A percentile compares a stretch with the other conserved stretches of the same genome.
Conservation (phyloP, 2,797 vertebrate species). For the Craterocephalus amniculus region DNA sequence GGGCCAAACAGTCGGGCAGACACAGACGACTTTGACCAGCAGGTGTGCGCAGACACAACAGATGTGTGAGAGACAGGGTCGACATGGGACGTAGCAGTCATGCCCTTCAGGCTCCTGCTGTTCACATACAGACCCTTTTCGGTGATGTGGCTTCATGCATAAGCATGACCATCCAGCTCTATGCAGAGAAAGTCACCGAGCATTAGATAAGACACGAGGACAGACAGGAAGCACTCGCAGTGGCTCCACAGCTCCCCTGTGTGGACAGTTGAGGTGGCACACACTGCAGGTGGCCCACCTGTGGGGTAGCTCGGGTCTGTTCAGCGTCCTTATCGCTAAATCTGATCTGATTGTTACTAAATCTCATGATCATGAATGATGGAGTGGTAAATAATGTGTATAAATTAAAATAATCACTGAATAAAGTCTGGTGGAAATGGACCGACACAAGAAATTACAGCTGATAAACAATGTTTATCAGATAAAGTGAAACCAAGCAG, state of each 20-base stretch:
- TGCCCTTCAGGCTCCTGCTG: conserved; percentile 54
- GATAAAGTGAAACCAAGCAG: neutral
- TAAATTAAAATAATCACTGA: neutral
- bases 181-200: conserved; percentile 31
- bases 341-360: neutral
- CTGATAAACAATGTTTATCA: neutral
- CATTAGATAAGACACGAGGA: conserved; percentile 18
- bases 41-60: conserved; percentile 69
- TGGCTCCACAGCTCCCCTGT: conserved; percentile 76
- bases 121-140: conserved; percentile 36
- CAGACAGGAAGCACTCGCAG: conserved; percentile 1
- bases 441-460: neutral
- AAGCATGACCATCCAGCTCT: conserved; percentile 57
- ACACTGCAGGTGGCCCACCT: conserved; percentile 12
- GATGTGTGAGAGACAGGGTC: conserved; percentile 57
- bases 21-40: conserved; percentile 56
- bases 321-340: neutral
- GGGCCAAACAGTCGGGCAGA: conserved; percentile 37
- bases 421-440: neutral
- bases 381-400: neutral
- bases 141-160: conserved; percentile 54
- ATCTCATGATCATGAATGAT: neutral
- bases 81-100: conserved; percentile 49
- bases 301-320: neutral
- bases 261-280: conserved; percentile 61